These are phyloP conservation scores for Dicycla oo DNA, from an alignment of 2,888 invertebrate species.

Conservation along the genomic window DNA sequence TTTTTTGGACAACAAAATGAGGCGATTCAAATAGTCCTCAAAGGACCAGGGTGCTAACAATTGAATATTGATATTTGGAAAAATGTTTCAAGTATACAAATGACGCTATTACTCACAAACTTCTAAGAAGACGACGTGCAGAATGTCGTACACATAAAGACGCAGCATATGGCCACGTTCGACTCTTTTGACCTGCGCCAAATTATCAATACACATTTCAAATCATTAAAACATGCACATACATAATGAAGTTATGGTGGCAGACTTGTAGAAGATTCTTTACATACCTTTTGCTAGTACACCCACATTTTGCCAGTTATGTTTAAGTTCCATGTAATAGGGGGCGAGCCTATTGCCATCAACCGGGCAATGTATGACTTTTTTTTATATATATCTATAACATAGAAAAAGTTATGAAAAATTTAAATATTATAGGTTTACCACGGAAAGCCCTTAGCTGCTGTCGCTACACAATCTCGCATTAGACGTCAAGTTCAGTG, in stretches of 20 bases:
- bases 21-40: conserved; percentile 5
- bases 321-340: background rate
- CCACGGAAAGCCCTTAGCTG: conserved; percentile 49
- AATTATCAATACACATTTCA: conserved; percentile 38
- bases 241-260: conserved; percentile 13
- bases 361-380: no score
- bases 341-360: background rate
- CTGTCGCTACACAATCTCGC: conserved; percentile 69
- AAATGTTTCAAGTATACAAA: conserved; percentile 43
- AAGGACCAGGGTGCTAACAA: conserved; percentile 28
- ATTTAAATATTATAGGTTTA: background rate
- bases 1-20: no score
- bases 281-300: background rate
- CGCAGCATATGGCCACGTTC: conserved; percentile 41
- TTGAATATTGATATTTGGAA: conserved; percentile 23
- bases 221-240: conserved; percentile 48
- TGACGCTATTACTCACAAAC: conserved; percentile 31
- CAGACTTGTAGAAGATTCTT: background rate
- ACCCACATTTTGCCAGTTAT: background rate
- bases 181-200: conserved; percentile 49
- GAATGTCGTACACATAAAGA: conserved; percentile 17
- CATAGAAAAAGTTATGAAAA: no score
- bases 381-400: no score
- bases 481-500: conserved; percentile 82
- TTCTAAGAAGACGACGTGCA: conserved; percentile 53